A percentile compares a stretch with the other conserved stretches of the same genome.
These are phyloP conservation scores for Bombus consobrinus DNA, from an alignment of 1,140 invertebrate species.

Conservation along the genomic window DNA sequence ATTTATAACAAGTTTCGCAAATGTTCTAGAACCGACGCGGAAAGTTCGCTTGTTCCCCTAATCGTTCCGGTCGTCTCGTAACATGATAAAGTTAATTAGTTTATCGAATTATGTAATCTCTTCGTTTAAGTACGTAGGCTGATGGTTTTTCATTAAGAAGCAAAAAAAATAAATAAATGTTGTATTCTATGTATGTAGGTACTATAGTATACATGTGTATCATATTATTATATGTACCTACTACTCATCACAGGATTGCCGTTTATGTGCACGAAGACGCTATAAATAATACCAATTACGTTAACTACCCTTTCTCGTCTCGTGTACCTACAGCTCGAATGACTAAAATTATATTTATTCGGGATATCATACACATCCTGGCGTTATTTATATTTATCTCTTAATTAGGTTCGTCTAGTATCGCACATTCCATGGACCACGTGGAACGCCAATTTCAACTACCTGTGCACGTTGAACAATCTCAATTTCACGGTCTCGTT, in stretches of 20 bases:
- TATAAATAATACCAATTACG: neutral
- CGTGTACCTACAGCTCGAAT: neutral
- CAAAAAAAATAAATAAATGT: neutral
- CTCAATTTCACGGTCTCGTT: constrained; percentile 25
- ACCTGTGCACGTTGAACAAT: neutral
- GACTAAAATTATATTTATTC: neutral
- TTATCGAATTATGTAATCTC: neutral
- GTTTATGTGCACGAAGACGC: no score
- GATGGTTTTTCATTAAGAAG: neutral
- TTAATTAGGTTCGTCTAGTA: neutral
- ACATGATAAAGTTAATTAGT: constrained; percentile 14
- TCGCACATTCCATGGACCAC: neutral
- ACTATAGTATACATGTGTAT: no score
- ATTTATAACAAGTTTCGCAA: constrained; percentile 23
- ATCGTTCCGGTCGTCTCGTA: neutral
- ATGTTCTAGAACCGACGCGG: neutral
- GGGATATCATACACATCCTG: no score
- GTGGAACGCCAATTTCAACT: neutral
- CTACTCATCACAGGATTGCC: no score
- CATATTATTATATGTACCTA: no score
- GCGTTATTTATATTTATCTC: neutral
- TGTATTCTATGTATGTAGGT: no score
- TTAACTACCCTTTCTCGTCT: neutral
- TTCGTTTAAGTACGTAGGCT: no score
- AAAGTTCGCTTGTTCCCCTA: constrained; percentile 10